Base-by-base conservation (phyloP, 2,797 vertebrate genomes). In the Coendou prehensilis region DNA sequence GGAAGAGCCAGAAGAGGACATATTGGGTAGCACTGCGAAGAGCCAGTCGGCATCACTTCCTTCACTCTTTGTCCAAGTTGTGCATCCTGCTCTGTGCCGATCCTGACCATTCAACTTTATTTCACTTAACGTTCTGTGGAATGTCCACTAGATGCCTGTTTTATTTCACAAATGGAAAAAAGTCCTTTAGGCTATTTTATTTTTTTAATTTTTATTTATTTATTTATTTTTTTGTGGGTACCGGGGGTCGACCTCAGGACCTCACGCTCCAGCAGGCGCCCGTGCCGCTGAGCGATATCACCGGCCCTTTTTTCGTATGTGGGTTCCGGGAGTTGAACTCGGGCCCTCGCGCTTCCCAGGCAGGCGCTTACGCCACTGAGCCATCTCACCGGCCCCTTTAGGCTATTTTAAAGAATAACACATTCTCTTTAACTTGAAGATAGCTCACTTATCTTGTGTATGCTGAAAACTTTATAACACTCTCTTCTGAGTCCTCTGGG, bases 81-180 rank as follows among this genome's bases (percentile, higher is more conserved):
- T 59, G 17, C 33, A 75, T 91, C n/a, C 4, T 67, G 30, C 18
- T 75, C 59, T 59, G 0, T 45, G n/a, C 26, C 89, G 63, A 69
- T 54, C 33, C 80, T 73, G 80, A 54, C 56, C 75, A 22, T 80
- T 91, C 64, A 63, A 20, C 37, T 78, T 85, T 89, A 56, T 94
- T 92, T 56, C 23, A 75, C 45, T 88, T 59, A 78, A 17, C 2
- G 52, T 87, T 89, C 69, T 85, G 64, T 23, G 28, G 28, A 90
- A 73, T 63, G 73, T 20, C 87, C 90, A 26, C 47, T 90, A 63
- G 37, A 54, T 93, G 17, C 41, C 33, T 67, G 45, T 81, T 91
- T 97, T 52, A 54, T 89, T 94, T 89, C 33, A 56, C 63, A 96
- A 78, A 80, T 93, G 76, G 84, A 50, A 95, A 96, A 88, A 61